Evolutionary conservation across 2,113 vertebrate species (phyloP).

Genomic region (Corythaixoides concolor): DNA sequence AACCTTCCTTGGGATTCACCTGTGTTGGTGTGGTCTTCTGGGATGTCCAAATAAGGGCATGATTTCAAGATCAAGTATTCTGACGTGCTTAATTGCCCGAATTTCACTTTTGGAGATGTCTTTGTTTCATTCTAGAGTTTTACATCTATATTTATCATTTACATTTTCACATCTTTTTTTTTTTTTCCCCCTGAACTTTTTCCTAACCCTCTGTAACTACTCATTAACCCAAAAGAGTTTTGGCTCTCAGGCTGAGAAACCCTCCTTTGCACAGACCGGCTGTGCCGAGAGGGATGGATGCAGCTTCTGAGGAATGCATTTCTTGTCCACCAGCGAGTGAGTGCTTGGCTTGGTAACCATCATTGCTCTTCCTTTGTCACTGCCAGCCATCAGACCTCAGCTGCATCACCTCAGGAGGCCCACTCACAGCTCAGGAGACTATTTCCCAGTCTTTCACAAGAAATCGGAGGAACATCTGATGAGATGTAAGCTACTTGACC

Average conservation of each 20-base stretch:
- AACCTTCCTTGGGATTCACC: neutral
- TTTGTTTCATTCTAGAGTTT: neutral
- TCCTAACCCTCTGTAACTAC: neutral
- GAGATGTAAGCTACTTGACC: constrained; percentile 79
- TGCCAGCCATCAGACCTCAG: constrained; percentile 73
- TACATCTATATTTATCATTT: neutral
- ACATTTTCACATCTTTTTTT: neutral
- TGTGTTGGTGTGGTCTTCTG: neutral
- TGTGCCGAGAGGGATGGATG: neutral
- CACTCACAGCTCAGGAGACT: constrained; percentile 76
- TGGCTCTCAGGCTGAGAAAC: neutral
- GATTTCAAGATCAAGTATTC: neutral
- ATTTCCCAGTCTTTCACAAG: constrained; percentile 67
- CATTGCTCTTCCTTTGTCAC: neutral
- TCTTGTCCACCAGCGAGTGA: neutral
- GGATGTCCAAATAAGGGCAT: neutral
- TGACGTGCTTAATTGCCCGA: neutral
- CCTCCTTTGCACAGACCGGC: neutral
- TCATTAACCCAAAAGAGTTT: neutral
- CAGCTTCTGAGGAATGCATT: neutral
- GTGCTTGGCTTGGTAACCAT: neutral
- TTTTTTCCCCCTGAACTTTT: neutral
- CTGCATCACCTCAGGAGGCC: constrained; percentile 78
- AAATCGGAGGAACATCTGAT: constrained; percentile 66
- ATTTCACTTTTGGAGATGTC: neutral